Evolutionary conservation across 2,888 invertebrate genomes (phyloP).

Genomic region (Habroteleia sp.): DNA sequence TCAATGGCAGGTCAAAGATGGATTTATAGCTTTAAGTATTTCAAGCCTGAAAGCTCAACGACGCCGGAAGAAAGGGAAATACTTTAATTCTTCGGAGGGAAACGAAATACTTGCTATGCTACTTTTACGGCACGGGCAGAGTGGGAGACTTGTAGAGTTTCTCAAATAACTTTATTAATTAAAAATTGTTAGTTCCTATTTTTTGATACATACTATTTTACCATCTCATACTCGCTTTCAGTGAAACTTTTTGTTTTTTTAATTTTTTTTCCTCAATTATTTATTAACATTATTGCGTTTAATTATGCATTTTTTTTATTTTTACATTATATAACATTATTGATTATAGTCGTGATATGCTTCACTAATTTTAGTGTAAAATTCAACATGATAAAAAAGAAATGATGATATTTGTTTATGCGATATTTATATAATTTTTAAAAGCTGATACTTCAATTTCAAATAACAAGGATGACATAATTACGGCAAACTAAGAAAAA

Average conservation of each 20-base stretch:
- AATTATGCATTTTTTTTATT: too few species aligned
- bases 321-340: too few species aligned
- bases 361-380: constrained; percentile 43
- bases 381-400: too few species aligned
- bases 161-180: constrained; percentile 79
- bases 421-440: too few species aligned
- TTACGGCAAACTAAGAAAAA: constrained; percentile 27
- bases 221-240: constrained; percentile 24
- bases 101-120: constrained; percentile 69
- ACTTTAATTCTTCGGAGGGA: constrained; percentile 73
- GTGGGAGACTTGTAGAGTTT: constrained; percentile 76
- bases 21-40: constrained; percentile 63
- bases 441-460: constrained; percentile 19
- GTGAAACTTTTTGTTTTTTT: constrained; percentile 44
- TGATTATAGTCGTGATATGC: constrained; percentile 31
- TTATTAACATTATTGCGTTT: constrained; percentile 47
- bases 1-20: constrained; percentile 64
- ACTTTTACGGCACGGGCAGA: constrained; percentile 49
- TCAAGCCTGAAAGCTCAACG: constrained; percentile 57
- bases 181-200: constrained; percentile 77
- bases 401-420: too few species aligned
- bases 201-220: constrained; percentile 74
- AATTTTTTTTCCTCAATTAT: constrained; percentile 38
- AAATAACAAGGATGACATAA: constrained; percentile 38
- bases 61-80: constrained; percentile 66